Evolutionary conservation across 2,113 vertebrate species (phyloP).

Genomic region (Ploceus nigricollis): DNA sequence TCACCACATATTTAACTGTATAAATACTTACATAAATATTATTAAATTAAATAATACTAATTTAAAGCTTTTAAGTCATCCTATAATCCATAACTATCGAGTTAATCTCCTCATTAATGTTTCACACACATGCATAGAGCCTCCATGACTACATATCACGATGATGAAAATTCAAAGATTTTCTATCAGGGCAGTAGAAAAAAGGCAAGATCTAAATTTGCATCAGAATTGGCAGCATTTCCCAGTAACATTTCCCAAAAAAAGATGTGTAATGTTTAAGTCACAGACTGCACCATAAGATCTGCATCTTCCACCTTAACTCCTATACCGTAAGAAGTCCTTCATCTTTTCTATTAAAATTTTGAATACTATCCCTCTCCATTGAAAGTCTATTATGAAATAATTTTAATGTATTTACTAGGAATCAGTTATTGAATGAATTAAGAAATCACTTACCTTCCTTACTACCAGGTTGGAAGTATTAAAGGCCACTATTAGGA

Average conservation of each 20-base stretch:
- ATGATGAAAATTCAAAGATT: background rate
- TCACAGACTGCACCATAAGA: background rate
- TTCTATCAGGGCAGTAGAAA: background rate
- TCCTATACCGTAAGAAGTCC: background rate
- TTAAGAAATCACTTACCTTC: background rate
- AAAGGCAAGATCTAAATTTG: background rate
- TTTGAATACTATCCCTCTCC: background rate
- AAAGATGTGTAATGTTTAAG: background rate
- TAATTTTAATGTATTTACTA: background rate
- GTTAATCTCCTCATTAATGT: background rate
- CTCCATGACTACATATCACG: accelerated
- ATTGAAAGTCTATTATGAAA: background rate
- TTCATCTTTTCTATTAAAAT: background rate
- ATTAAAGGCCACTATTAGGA: background rate
- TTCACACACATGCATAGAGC: background rate
- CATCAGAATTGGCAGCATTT: background rate
- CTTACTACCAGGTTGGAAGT: background rate
- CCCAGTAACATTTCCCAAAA: background rate
- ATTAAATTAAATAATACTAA: background rate
- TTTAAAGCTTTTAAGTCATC: background rate
- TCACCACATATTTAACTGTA: background rate
- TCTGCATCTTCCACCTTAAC: background rate
- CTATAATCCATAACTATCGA: background rate
- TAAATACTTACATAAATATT: background rate
- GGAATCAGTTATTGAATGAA: background rate